Evolutionary conservation across 2,113 vertebrate species (phyloP).

Genomic region (Poecilia latipinna): DNA sequence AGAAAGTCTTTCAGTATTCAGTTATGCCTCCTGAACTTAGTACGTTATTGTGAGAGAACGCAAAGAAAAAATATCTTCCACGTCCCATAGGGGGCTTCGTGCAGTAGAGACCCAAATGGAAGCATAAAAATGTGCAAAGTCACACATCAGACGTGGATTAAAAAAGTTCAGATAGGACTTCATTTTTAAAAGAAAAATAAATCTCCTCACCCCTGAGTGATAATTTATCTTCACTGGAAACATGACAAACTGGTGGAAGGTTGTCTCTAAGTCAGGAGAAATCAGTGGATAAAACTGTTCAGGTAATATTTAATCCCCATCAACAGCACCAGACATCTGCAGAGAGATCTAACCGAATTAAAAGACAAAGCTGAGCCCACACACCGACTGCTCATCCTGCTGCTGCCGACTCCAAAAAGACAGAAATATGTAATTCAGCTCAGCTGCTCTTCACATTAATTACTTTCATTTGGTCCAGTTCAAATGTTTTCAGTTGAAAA

Average conservation of each 20-base stretch:
- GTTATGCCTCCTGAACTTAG: no score
- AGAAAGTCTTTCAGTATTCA: no score
- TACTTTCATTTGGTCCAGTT: background rate
- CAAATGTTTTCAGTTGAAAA: background rate
- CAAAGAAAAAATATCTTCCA: no score
- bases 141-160: background rate
- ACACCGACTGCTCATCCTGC: background rate
- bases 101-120: no score
- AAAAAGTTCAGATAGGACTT: background rate
- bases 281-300: background rate
- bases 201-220: background rate
- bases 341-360: background rate
- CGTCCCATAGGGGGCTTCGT: no score
- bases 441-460: background rate
- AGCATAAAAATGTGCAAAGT: no score
- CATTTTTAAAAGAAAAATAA: background rate
- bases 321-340: background rate
- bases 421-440: background rate
- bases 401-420: background rate
- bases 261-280: background rate
- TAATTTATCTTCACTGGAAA: background rate
- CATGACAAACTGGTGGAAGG: background rate
- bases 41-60: no score
- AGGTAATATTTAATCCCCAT: background rate
- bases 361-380: background rate